phyloP scores from a whole-genome alignment of 2,113 vertebrate species.

The Spheniscus mendiculus region DNA sequence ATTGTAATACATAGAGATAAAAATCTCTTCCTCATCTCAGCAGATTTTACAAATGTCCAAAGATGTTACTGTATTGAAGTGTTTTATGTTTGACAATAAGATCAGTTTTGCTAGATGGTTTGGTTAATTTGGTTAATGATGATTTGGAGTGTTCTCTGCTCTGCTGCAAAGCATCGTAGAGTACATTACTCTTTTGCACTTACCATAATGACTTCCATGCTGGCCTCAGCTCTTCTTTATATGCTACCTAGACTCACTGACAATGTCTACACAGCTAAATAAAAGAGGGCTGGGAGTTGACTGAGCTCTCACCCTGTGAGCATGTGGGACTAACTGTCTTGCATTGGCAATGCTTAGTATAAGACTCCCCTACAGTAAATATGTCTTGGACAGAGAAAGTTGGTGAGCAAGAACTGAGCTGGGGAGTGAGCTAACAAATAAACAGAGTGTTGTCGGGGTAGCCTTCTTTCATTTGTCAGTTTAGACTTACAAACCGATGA shows the following conservation, averaged over 20 bases:
- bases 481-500: background rate
- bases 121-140: background rate
- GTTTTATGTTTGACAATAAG: background rate
- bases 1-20: background rate
- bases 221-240: background rate
- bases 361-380: background rate
- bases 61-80: background rate
- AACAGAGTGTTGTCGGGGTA: background rate
- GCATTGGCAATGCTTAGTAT: background rate
- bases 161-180: background rate
- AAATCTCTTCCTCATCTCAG: background rate
- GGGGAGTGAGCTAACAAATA: background rate
- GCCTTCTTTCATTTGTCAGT: background rate
- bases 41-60: background rate
- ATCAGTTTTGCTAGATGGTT: background rate
- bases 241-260: background rate
- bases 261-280: background rate
- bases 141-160: background rate
- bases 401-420: background rate
- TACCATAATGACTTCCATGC: background rate
- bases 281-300: background rate
- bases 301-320: background rate
- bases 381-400: background rate
- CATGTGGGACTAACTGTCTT: background rate
- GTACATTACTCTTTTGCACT: background rate